Conservation (phyloP, 2,888 invertebrate species). For the Drosophila lutescens region DNA sequence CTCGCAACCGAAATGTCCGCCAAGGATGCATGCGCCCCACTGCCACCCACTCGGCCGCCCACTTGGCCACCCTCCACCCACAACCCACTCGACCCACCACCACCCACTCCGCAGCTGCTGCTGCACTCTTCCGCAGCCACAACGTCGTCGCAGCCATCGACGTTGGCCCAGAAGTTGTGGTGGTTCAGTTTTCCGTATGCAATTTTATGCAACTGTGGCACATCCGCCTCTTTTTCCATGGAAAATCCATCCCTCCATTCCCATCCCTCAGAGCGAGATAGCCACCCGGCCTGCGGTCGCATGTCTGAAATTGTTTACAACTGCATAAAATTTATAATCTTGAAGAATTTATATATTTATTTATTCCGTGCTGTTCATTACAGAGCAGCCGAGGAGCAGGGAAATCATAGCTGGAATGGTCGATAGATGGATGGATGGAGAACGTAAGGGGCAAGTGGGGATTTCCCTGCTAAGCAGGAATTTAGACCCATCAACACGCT, state of each 20-base stretch:
- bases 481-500: slow-evolving; percentile 4
- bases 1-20: slow-evolving; percentile 80
- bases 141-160: slow-evolving; percentile 48
- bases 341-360: slow-evolving; percentile 76
- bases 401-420: slow-evolving; percentile 48
- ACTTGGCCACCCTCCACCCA: slow-evolving; percentile 31
- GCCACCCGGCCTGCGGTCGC: slow-evolving; percentile 32
- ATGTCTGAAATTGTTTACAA: slow-evolving; percentile 73
- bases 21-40: slow-evolving; percentile 61
- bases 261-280: slow-evolving; percentile 12
- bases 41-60: slow-evolving; percentile 12
- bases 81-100: slow-evolving; percentile 23
- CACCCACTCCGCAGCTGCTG: slow-evolving; percentile 15
- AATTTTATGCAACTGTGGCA: slow-evolving; percentile 81
- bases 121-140: slow-evolving; percentile 36
- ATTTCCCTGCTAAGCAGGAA: background rate
- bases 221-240: slow-evolving; percentile 48
- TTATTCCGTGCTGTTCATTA: slow-evolving; percentile 62
- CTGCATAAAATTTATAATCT: slow-evolving; percentile 80
- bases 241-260: slow-evolving; percentile 4
- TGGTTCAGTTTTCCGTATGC: slow-evolving; percentile 73
- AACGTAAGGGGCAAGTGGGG: background rate
- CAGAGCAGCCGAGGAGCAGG: slow-evolving; percentile 45
- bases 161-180: slow-evolving; percentile 65
- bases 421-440: background rate